Conservation (phyloP, 23 tunicate species). For the Corella eumyota region DNA sequence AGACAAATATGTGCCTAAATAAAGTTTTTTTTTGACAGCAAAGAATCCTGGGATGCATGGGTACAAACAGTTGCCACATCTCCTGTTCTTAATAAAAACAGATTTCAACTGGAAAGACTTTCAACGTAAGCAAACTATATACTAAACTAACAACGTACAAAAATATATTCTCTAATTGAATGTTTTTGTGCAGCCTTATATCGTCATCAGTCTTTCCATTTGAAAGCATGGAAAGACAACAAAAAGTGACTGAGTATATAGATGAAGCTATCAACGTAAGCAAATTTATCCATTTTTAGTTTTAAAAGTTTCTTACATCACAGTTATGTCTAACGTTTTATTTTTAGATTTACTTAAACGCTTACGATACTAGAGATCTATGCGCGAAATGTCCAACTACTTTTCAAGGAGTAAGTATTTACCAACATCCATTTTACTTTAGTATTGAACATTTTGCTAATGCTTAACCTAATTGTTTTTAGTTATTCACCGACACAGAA, state of each 20-base stretch:
- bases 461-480: too few species aligned
- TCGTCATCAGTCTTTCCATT: slow-evolving; percentile 24
- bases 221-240: slow-evolving; percentile 5
- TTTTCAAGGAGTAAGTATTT: too few species aligned
- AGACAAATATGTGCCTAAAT: too few species aligned
- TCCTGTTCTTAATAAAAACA: slow-evolving; percentile 30
- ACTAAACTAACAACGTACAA: background rate
- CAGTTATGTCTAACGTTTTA: too few species aligned
- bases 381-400: too few species aligned
- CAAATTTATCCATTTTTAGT: background rate
- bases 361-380: too few species aligned
- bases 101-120: slow-evolving; percentile 21
- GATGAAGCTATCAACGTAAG: slow-evolving; percentile 45
- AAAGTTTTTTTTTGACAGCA: too few species aligned
- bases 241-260: slow-evolving; percentile 20
- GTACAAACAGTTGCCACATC: slow-evolving; percentile 21
- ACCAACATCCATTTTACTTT: too few species aligned
- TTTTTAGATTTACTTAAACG: too few species aligned
- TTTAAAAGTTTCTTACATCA: too few species aligned
- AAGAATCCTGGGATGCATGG: slow-evolving; percentile 74
- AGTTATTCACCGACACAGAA: too few species aligned
- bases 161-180: background rate
- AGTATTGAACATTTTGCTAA: too few species aligned
- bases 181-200: slow-evolving; percentile 18
- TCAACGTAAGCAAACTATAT: slow-evolving; percentile 20